Base-by-base conservation (phyloP, 2,797 vertebrate genomes). In the Gadopsis marmoratus region DNA sequence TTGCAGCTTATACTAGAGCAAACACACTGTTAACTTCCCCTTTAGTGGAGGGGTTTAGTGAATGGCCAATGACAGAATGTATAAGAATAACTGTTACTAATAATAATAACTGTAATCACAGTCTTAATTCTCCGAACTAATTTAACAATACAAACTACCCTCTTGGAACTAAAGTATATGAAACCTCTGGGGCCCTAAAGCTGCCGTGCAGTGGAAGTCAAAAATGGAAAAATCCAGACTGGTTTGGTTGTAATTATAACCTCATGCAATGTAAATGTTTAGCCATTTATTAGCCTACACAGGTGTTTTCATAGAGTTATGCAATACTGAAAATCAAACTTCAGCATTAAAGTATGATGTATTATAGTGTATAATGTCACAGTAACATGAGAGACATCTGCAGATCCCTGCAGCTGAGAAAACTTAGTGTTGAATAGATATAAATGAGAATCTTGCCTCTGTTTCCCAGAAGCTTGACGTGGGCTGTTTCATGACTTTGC, bases 341-440 rank as follows among this genome's bases (percentile, higher is more conserved):
- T 70, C 59, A 78, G 56, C 55, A 47, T 51, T 67, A 51, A 79
- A 74, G 61, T 71, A 63, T 81, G 68, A 79, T 59, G 50, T 76
- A 79, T 73, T 78, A 65, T n/a, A 41, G 60, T 59, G 59, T 59
- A 65, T 35, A 67, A 72, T 75, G 47, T 75, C 76, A 73, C 21
- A 59, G 82, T 75, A 76, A 86, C 70, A 73, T 55, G 74, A 83
- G 62, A 85, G 60, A 66, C 55, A 80, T 58, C 11, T 60, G 59
- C 71, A 74, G 78, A 79, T 72, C 68, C 41, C 56, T 75, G 80
- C 87, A 87, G 85, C 87, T 91, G 86, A 79, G 76, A 85, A 88
- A 90, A 86, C 81, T 35, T 66, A 7, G 23, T 4, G 73, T 29
- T 62, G 35, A 78, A 67, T 33, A 45, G 53, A 69, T 86, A 78